Conservation (phyloP, 2,888 invertebrate genomes). For the Latheticus oryzae region DNA sequence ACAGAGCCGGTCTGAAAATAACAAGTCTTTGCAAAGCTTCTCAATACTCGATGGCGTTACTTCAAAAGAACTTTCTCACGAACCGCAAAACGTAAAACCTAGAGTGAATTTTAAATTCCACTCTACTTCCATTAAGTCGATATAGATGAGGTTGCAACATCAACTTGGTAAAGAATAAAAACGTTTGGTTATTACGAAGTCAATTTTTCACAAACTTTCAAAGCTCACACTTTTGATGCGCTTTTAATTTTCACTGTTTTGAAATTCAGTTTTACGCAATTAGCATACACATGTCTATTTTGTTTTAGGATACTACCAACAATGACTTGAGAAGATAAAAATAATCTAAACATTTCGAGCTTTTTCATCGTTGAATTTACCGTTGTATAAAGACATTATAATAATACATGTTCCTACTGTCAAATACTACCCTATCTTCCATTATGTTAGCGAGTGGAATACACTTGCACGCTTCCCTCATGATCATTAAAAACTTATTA, state of each 20-base stretch:
- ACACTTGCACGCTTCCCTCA: constrained; percentile 35
- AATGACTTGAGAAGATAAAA: constrained; percentile 39
- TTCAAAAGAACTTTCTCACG: constrained; percentile 28
- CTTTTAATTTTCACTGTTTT: constrained; percentile 30
- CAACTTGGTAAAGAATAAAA: constrained; percentile 5
- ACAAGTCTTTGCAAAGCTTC: constrained; percentile 31
- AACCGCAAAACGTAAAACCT: constrained; percentile 18
- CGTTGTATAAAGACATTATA: constrained; percentile 41
- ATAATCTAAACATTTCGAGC: constrained; percentile 36
- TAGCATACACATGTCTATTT: constrained; percentile 38
- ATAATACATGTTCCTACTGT: constrained; percentile 37
- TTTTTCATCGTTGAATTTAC: constrained; percentile 29
- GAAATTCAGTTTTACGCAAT: constrained; percentile 37
- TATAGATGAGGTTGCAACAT: constrained; percentile 15
- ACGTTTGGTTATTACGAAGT: constrained; percentile 1
- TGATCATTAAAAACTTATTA: constrained; percentile 43
- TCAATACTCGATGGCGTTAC: constrained; percentile 28
- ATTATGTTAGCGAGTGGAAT: constrained; percentile 30
- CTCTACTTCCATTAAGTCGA: constrained; percentile 8
- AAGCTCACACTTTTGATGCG: constrained; percentile 9
- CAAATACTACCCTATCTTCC: constrained; percentile 35
- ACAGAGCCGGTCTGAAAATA: constrained; percentile 26
- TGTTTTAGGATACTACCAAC: constrained; percentile 39
- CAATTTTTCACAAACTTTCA: constrained; percentile 21
- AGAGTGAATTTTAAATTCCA: constrained; percentile 22